These are phyloP conservation scores for Apis dorsata DNA, from an alignment of 1,140 invertebrate species.

Conservation along the genomic window DNA sequence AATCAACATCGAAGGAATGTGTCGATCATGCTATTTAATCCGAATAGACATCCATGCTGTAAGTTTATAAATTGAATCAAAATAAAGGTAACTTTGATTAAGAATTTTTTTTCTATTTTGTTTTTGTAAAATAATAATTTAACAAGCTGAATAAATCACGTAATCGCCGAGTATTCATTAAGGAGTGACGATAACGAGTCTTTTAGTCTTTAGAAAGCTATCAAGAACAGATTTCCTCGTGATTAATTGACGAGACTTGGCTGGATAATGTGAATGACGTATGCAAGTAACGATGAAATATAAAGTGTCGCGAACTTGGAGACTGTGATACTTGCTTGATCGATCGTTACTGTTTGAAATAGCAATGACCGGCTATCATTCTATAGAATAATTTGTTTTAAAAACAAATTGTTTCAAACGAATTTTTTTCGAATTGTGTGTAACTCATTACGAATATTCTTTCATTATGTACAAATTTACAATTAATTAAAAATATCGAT, in stretches of 20 bases:
- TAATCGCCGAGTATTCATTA: neutral
- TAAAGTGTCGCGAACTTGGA: slow-evolving; percentile 57
- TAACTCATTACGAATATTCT: too few relatives aligned
- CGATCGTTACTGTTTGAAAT: slow-evolving; percentile 54
- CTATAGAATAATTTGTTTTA: slow-evolving; percentile 12
- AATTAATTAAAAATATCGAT: too few relatives aligned
- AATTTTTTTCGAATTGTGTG: slow-evolving; percentile 41
- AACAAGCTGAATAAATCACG: neutral
- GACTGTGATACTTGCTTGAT: slow-evolving; percentile 48
- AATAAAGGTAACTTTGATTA: neutral
- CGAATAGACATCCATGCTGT: neutral
- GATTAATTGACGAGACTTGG: slow-evolving; percentile 16
- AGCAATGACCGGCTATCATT: slow-evolving; percentile 26
- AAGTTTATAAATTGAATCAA: neutral
- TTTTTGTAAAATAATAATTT: neutral
- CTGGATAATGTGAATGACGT: slow-evolving; percentile 7
- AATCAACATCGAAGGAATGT: neutral
- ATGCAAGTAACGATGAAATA: slow-evolving; percentile 48
- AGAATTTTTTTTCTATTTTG: neutral
- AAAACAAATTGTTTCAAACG: slow-evolving; percentile 51
- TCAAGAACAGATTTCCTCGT: neutral
- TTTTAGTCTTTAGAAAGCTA: neutral
- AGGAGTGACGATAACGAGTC: neutral
- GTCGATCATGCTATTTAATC: slow-evolving; percentile 9
- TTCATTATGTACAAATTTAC: too few relatives aligned